Conservation (phyloP, 2,113 vertebrate genomes). For the Elaphurus davidianus region DNA sequence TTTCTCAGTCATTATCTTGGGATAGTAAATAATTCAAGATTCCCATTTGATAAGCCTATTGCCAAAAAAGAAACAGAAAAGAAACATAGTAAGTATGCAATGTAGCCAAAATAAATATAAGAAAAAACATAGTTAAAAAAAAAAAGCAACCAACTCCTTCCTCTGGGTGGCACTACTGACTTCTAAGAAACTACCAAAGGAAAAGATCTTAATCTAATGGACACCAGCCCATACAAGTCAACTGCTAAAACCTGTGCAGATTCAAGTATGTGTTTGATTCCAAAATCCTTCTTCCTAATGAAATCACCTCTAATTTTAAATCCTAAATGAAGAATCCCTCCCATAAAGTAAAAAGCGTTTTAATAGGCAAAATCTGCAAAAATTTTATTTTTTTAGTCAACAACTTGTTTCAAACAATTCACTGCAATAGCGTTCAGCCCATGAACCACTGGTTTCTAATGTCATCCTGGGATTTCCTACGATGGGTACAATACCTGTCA, state of each 20-base stretch:
- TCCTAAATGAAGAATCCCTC: not conserved
- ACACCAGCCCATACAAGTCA: not conserved
- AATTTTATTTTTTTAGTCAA: not conserved
- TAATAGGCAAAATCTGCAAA: not conserved
- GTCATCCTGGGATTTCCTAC: not conserved
- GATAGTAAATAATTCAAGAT: not conserved
- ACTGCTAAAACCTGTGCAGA: not conserved
- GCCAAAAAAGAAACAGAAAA: slow-evolving; percentile 9
- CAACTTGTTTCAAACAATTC: not conserved
- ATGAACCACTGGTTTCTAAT: not conserved
- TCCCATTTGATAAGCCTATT: not conserved
- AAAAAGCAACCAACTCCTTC: slow-evolving; percentile 5
- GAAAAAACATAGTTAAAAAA: not conserved
- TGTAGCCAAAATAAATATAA: not conserved
- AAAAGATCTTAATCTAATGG: not conserved
- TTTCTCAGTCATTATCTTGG: not conserved
- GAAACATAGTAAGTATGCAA: not conserved
- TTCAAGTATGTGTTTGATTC: not conserved
- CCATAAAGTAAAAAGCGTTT: not conserved
- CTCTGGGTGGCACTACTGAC: slow-evolving; percentile 79
- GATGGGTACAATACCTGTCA: not conserved
- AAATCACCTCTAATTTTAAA: not conserved
- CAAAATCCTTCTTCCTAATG: not conserved
- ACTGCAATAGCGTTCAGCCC: not conserved
- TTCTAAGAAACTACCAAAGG: not conserved